A percentile compares a stretch with the other conserved stretches of the same genome.
phyloP scores from a whole-genome alignment of 2,113 vertebrate species.

The Chloebia gouldiae region DNA sequence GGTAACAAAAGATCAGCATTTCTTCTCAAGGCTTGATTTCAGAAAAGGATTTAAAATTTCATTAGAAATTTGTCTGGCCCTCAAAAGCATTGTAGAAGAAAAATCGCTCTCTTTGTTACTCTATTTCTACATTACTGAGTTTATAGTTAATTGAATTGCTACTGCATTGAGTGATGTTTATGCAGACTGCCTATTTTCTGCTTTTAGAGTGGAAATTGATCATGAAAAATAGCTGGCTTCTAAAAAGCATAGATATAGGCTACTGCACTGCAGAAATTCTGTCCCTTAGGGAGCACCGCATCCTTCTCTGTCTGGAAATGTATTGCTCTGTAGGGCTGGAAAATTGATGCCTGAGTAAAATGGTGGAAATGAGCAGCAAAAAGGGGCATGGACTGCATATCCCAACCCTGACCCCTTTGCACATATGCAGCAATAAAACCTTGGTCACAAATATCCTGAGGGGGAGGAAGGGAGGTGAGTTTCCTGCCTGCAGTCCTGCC shows the following conservation, averaged over 20 bases:
- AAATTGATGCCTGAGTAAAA: neutral
- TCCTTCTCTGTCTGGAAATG: neutral
- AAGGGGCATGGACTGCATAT: neutral
- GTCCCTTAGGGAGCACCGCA: neutral
- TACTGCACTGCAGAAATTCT: neutral
- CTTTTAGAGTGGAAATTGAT: neutral
- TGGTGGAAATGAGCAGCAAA: neutral
- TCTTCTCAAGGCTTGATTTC: constrained; percentile 12
- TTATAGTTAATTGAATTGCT: neutral
- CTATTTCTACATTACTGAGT: neutral
- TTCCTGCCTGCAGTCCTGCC: neutral
- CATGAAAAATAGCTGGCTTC: neutral
- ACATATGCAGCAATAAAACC: neutral
- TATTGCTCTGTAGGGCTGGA: neutral
- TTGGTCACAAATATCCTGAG: neutral
- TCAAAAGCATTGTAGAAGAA: neutral
- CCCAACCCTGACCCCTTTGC: neutral
- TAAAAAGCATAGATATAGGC: neutral
- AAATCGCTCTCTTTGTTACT: neutral
- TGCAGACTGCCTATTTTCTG: neutral
- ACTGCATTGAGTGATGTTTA: neutral
- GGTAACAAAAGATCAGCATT: neutral
- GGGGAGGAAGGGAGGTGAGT: neutral
- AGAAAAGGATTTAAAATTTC: neutral
- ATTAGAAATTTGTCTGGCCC: neutral